Evolutionary conservation across 2,797 vertebrate species (phyloP).

Genomic region (Sebastes aleutianus): DNA sequence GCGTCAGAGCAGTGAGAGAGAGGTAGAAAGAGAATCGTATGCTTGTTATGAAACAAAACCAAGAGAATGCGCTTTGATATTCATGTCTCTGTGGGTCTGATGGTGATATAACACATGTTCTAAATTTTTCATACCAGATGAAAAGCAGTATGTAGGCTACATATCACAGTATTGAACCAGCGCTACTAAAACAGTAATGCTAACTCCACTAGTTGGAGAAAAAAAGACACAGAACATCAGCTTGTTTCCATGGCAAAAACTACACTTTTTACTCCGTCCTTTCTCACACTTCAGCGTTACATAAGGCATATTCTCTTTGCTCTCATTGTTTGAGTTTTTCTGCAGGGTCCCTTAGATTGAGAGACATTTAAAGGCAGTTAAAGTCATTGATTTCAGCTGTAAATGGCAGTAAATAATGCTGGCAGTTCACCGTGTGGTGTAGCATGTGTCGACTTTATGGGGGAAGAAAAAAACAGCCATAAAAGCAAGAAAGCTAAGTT

Average conservation of each 20-base stretch:
- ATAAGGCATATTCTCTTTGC: constrained; percentile 18
- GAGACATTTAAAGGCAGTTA: constrained; percentile 6
- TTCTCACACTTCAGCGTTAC: constrained; percentile 27
- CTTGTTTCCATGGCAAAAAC: constrained; percentile 53
- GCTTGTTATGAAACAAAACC: constrained; percentile 62
- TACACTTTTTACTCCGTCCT: constrained; percentile 13
- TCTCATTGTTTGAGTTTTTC: constrained; percentile 13
- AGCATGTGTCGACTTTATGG: not conserved
- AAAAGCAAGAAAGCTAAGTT: not conserved
- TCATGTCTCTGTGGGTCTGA: constrained; percentile 61
- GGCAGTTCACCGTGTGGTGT: not conserved
- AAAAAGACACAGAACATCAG: constrained; percentile 14
- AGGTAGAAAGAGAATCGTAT: constrained; percentile 55
- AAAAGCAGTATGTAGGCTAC: constrained; percentile 73
- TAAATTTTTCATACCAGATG: constrained; percentile 77
- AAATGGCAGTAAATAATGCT: not conserved
- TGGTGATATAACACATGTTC: constrained; percentile 70
- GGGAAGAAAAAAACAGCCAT: not conserved
- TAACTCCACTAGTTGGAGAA: not conserved
- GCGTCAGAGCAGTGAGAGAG: constrained; percentile 40
- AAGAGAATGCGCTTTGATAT: constrained; percentile 68
- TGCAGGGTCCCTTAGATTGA: not conserved
- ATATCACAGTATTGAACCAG: constrained; percentile 50
- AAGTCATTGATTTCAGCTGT: constrained; percentile 14
- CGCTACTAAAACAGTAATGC: constrained; percentile 39